These are phyloP conservation scores for Apaloderma vittatum DNA, from an alignment of 2,113 vertebrate genomes.

Conservation along the genomic window DNA sequence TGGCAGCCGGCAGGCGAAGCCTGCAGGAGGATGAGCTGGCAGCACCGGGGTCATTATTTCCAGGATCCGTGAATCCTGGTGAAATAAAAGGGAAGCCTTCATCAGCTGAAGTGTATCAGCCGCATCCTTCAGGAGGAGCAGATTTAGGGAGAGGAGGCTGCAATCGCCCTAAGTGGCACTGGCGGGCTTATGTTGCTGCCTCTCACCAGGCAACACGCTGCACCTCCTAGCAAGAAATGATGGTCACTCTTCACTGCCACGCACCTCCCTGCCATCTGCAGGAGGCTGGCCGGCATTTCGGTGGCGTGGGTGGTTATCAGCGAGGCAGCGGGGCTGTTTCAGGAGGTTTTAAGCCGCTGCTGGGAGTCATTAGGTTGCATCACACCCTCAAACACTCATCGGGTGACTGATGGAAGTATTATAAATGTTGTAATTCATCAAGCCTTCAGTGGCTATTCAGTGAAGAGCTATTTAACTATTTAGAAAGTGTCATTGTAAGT, in stretches of 20 bases:
- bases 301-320: neutral
- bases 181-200: accelerated
- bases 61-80: neutral
- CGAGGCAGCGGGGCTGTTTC: neutral
- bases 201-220: accelerated
- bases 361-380: neutral
- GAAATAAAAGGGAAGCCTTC: neutral
- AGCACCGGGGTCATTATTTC: neutral
- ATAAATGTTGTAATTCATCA: neutral
- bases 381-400: neutral
- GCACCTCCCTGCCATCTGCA: neutral
- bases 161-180: accelerated
- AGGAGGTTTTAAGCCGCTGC: neutral
- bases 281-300: accelerated
- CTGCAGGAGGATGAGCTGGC: neutral
- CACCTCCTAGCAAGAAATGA: neutral
- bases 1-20: slow-evolving; percentile 1
- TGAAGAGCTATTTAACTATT: neutral
- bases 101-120: neutral
- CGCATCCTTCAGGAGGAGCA: accelerated
- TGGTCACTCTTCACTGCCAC: accelerated
- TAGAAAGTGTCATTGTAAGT: neutral
- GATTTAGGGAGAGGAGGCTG: neutral
- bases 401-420: neutral
- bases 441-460: accelerated